phyloP scores from a whole-genome alignment of 2,113 vertebrate genomes.

The Siniperca chuatsi region DNA sequence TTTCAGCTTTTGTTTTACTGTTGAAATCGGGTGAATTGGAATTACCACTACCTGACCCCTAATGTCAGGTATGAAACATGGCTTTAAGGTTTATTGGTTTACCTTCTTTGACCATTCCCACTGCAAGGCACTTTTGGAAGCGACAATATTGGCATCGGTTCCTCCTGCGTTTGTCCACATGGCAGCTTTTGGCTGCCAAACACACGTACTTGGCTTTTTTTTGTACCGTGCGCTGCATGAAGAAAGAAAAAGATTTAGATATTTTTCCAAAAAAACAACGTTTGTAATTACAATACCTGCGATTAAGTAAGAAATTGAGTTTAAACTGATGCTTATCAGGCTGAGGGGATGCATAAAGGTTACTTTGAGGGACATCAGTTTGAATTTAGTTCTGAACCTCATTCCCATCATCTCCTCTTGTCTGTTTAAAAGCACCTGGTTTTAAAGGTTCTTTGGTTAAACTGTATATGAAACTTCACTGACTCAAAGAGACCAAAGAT shows the following conservation, averaged over 20 bases:
- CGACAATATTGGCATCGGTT: slow-evolving; percentile 95
- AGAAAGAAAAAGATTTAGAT: slow-evolving; percentile 29
- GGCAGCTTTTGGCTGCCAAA: slow-evolving; percentile 95
- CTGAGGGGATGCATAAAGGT: not conserved
- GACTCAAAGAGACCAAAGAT: not conserved
- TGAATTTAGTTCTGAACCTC: not conserved
- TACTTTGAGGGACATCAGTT: not conserved
- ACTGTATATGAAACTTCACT: not conserved
- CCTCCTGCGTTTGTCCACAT: slow-evolving; percentile 93
- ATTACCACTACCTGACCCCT: not conserved
- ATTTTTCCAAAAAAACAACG: not conserved
- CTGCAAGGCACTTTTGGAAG: slow-evolving; percentile 95
- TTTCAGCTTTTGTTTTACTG: not conserved
- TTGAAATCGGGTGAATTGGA: not conserved
- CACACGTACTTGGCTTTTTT: slow-evolving; percentile 98
- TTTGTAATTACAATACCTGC: not conserved
- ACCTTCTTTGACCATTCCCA: slow-evolving; percentile 99
- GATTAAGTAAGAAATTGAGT: too few relatives aligned
- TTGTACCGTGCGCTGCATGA: slow-evolving; percentile 92
- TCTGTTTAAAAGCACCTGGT: not conserved
- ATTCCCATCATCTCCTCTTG: too few relatives aligned
- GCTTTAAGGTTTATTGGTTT: slow-evolving; percentile 18
- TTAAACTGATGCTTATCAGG: too few relatives aligned
- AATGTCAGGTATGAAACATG: not conserved
- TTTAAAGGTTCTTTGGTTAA: not conserved